Evolutionary conservation across 1,140 invertebrate genomes (phyloP), one percentile per base, ranked within the genome.

Genomic region (Rhizoglyphus robini): DNA sequence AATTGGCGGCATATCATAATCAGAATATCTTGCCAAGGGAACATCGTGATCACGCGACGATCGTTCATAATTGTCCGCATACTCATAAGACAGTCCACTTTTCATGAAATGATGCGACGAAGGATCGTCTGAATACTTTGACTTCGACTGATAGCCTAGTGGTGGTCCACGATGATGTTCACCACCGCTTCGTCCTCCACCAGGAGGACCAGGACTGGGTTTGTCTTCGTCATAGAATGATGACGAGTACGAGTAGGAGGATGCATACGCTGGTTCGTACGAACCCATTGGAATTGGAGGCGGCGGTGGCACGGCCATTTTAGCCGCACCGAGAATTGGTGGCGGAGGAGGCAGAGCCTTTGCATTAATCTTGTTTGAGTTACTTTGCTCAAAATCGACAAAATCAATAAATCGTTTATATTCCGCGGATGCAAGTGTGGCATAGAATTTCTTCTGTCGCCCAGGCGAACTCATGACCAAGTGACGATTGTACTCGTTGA

Each of bases 211-310:
- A n/a, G n/a, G n/a, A n/a, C n/a, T n/a, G 8, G 23, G 20, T 54
- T 54, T 54, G 23, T 54, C 51, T 8, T 54, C 51, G 23, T 54
- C 51, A 32, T 54, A 54, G 51, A 54, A 54, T 54, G 51, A 54
- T 25, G 51, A 46, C 15, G 41, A 25, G 23, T 27, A 54, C 20
- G 51, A 54, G 51, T 54, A 54, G 23, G 51, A 54, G 15, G 51
- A 54, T 8, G 51, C 8, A 32, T 8, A 54, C 15, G 51, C 8
- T 2, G 48, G 20, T 25, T 8, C n/a, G n/a, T 13, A 8, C 29
- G 48, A 27, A 51, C 13, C 8, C 41, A n/a, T 3, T 51, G 48
- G 48, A 3, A 51, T 13, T 2, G 48, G 48, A 25, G 48, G 48
- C 20, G 58, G 58, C 2, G 58, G 2, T n/a, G 58, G 58, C 31